Evolutionary conservation across 2,888 invertebrate species (phyloP), one percentile per base, ranked within the genome.

Genomic region (Archips crataeganus): DNA sequence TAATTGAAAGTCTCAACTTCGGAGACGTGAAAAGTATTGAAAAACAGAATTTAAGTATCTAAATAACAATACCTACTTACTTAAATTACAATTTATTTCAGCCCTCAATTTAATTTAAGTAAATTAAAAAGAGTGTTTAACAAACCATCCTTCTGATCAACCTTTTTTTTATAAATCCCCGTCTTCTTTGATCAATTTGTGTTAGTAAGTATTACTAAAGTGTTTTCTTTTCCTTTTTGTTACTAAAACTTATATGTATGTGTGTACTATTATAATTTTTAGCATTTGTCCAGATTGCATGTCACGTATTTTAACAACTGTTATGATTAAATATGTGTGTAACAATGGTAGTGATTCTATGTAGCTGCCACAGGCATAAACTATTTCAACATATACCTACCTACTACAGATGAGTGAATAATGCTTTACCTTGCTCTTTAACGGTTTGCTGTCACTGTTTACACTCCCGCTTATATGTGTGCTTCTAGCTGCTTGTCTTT

Each of bases 401-500:
- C 32, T 32, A 54, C 49, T 67, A 75, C 75, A 77, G 80, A 80
- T 80, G 80, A 84, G 80, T 84, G 79, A 75, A 73, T 61, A 78
- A 70, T 74, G 83, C 83, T 83, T 76, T 11, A 69, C 9, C 70
- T 83, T 68, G 84, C 84, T 85, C 70, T 66, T 77, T 76, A 60
- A 77, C 23, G 51, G 10, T 77, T 80, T 82, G 78, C 70, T 69
- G 61, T 64, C 75, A 71, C 67, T 45, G 60, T 15, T 61, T 68
- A 71, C 74, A 75, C 71, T 71, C 64, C 63, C 75, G 78, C 79
- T 77, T 77, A 13, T 74, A 71, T 47, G 77, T 77, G 75, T 71
- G 88, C 90, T 89, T 87, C 75, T 81, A 65, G 87, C 88, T 87
- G 77, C 80, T 81, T 86, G 81, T 79, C 81, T 77, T 84, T 83